Percentiles rank a stretch among this genome's conserved stretches.
These are phyloP conservation scores for Melanerpes formicivorus DNA, from an alignment of 2,113 vertebrate species.

Conservation along the genomic window DNA sequence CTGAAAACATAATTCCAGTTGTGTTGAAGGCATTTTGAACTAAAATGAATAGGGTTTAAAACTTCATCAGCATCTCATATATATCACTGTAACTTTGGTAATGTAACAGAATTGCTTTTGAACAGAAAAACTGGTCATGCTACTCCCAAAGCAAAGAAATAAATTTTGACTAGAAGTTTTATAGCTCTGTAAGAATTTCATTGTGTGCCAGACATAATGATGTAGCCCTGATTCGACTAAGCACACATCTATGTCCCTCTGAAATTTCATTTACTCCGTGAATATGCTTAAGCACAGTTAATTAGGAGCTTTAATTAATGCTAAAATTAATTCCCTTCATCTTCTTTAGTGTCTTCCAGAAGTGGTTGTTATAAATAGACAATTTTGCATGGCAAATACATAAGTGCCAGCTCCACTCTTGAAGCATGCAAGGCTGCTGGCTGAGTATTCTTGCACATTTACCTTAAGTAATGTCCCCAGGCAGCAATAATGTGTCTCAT, in stretches of 20 bases:
- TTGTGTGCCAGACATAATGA: neutral
- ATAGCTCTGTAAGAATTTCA: neutral
- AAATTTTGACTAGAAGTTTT: neutral
- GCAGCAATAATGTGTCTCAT: neutral
- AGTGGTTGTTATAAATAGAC: neutral
- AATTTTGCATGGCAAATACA: neutral
- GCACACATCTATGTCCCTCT: neutral
- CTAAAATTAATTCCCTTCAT: neutral
- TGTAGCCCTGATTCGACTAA: neutral
- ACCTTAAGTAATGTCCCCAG: neutral
- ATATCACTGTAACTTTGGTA: neutral
- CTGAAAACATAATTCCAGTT: neutral
- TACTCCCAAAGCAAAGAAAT: conserved; percentile 24
- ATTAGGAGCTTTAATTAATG: conserved; percentile 1
- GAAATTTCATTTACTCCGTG: conserved; percentile 2
- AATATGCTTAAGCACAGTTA: neutral
- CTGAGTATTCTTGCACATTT: neutral
- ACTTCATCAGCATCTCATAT: neutral
- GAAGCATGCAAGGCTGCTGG: neutral
- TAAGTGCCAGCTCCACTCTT: neutral
- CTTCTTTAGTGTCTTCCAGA: neutral
- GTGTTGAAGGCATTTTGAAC: conserved; percentile 1
- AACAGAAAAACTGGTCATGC: neutral
- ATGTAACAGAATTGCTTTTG: neutral
- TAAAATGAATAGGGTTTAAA: neutral